phyloP scores from a whole-genome alignment of 2,113 vertebrate genomes.

The Amblyornis subalaris region DNA sequence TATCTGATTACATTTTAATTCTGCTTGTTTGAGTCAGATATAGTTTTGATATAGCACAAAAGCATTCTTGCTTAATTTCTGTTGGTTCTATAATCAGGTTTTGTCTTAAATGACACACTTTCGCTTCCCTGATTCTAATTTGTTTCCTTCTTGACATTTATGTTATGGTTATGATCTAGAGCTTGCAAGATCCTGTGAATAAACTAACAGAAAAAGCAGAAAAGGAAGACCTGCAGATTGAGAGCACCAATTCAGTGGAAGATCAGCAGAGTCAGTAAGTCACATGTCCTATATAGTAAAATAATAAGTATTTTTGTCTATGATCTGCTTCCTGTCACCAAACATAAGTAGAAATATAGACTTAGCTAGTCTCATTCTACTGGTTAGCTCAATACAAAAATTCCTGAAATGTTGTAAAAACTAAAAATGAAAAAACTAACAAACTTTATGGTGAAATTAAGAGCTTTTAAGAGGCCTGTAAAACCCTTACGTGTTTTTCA shows the following conservation, averaged over 20 bases:
- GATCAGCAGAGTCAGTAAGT: constrained; percentile 81
- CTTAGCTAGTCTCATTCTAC: neutral
- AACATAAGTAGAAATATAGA: neutral
- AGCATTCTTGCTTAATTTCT: neutral
- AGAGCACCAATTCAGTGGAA: constrained; percentile 21
- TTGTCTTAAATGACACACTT: neutral
- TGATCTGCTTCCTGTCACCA: neutral
- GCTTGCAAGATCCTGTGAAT: constrained; percentile 79
- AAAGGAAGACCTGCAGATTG: constrained; percentile 67
- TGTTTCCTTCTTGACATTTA: neutral
- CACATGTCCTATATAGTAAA: neutral
- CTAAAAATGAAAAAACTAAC: neutral
- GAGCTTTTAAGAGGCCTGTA: neutral
- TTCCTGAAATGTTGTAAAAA: neutral
- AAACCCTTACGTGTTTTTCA: neutral
- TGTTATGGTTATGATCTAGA: constrained; percentile 61
- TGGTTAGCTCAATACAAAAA: neutral
- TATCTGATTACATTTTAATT: neutral
- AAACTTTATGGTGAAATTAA: neutral
- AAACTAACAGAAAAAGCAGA: constrained; percentile 75
- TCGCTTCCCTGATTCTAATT: neutral
- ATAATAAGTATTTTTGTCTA: neutral
- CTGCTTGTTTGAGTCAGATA: neutral
- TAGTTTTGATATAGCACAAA: neutral
- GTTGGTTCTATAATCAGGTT: neutral